Evolutionary conservation across 2,888 invertebrate species (phyloP).

Genomic region (Elmis aenea): DNA sequence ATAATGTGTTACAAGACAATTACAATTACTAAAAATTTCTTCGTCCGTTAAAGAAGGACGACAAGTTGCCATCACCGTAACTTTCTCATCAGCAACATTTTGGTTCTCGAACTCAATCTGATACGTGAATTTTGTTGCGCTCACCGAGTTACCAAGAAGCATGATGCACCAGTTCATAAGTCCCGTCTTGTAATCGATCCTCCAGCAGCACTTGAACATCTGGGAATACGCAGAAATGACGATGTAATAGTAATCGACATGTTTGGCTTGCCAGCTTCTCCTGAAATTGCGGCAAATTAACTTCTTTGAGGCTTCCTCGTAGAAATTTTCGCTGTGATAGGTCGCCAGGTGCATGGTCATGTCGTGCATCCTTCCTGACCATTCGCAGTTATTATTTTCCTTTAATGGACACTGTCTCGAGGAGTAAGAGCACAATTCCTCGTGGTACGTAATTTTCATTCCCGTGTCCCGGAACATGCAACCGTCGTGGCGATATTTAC

Average conservation of each 20-base stretch:
- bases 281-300: constrained; percentile 21
- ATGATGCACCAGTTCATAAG: constrained; percentile 27
- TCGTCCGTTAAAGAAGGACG: too few relatives aligned
- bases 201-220: constrained; percentile 27
- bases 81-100: too few relatives aligned
- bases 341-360: too few relatives aligned
- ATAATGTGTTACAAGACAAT: too few relatives aligned
- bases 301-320: constrained; percentile 18
- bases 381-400: constrained; percentile 21
- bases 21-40: too few relatives aligned
- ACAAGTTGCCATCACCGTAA: too few relatives aligned
- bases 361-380: constrained; percentile 21
- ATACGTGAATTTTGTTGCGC: background rate
- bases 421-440: constrained; percentile 21
- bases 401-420: constrained; percentile 22
- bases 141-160: constrained; percentile 13
- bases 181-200: constrained; percentile 24
- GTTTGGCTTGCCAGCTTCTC: background rate
- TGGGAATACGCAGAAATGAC: constrained; percentile 22
- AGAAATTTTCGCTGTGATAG: too few relatives aligned
- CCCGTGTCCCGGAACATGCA: constrained; percentile 21
- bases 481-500: constrained; percentile 21
- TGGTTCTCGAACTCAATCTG: too few relatives aligned
- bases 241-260: constrained; percentile 8
- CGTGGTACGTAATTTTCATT: constrained; percentile 23